Conservation (phyloP, 2,888 invertebrate genomes). For the Caenorhabditis drosophilae region DNA sequence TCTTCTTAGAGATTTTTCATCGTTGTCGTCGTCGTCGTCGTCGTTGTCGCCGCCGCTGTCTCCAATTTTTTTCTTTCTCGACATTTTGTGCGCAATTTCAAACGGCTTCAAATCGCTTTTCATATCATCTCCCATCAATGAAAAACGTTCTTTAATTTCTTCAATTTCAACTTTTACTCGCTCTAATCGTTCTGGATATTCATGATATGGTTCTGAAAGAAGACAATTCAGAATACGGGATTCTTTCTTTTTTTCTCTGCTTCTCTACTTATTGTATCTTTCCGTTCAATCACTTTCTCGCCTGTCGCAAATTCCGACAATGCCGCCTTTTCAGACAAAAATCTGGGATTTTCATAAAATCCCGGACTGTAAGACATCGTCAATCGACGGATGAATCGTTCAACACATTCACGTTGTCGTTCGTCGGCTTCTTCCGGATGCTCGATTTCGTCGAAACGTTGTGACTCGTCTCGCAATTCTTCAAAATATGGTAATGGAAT, state of each 20-base stretch:
- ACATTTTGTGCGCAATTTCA: no score
- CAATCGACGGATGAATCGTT: slow-evolving; percentile 21
- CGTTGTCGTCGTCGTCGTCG: no score
- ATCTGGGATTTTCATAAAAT: slow-evolving; percentile 37
- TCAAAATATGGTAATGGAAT: slow-evolving; percentile 33
- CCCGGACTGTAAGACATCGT: slow-evolving; percentile 36
- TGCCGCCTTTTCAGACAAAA: slow-evolving; percentile 26
- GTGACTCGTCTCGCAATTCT: slow-evolving; percentile 27
- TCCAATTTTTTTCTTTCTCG: no score
- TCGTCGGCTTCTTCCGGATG: not conserved
- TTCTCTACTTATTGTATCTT: slow-evolving; percentile 23
- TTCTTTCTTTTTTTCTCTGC: no score
- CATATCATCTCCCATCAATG: not conserved
- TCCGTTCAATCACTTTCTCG: slow-evolving; percentile 26
- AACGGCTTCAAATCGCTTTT: slow-evolving; percentile 11
- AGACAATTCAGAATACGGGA: no score
- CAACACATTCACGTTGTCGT: slow-evolving; percentile 3
- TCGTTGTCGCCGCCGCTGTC: no score
- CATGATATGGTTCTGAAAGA: slow-evolving; percentile 27
- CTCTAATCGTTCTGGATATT: slow-evolving; percentile 11
- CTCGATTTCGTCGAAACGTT: not conserved
- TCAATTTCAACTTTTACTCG: slow-evolving; percentile 11
- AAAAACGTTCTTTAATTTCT: not conserved
- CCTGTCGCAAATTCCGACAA: slow-evolving; percentile 30
- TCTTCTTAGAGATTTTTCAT: no score